A percentile compares a stretch with the other conserved stretches of the same genome.
phyloP scores from a whole-genome alignment of 2,113 vertebrate genomes.

The Lanius ludovicianus region DNA sequence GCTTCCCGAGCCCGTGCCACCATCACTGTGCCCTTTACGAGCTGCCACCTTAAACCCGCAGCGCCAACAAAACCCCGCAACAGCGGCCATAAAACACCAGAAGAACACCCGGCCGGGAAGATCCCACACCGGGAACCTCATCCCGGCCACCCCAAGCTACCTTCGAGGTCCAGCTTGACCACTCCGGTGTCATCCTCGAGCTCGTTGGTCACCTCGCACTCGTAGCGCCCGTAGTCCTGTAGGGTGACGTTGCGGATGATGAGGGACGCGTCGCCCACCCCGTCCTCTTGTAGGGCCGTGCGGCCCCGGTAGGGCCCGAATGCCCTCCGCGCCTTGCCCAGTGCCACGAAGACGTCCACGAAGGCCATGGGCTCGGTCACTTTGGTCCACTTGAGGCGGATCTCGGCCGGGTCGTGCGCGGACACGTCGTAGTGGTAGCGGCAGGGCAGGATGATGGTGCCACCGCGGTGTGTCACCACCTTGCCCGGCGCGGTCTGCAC shows the following conservation, averaged over 20 bases:
- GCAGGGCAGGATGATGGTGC: conserved; percentile 93
- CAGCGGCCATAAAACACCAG: accelerated
- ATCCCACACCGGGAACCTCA: accelerated
- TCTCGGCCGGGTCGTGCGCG: conserved; percentile 76
- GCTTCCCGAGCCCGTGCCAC: no score
- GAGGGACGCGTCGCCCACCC: conserved; percentile 85
- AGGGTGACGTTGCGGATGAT: conserved; percentile 92
- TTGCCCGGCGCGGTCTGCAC: conserved; percentile 93
- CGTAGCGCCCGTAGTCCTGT: conserved; percentile 93
- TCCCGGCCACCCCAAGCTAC: conserved; percentile 33
- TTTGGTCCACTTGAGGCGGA: conserved; percentile 96
- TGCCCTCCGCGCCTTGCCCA: conserved; percentile 84
- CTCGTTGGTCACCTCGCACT: conserved; percentile 95
- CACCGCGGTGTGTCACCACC: conserved; percentile 90
- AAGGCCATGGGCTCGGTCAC: conserved; percentile 86
- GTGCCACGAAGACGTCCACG: conserved; percentile 87
- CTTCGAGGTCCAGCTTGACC: conserved; percentile 93
- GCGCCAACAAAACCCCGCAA: not conserved
- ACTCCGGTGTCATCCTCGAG: conserved; percentile 91
- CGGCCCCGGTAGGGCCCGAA: conserved; percentile 86
- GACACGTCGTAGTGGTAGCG: conserved; percentile 89
- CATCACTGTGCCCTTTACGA: not conserved
- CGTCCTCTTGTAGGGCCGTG: conserved; percentile 83
- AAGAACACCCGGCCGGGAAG: no score
- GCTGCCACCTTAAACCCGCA: not conserved